Evolutionary conservation across 2,888 invertebrate species (phyloP), one percentile per base, ranked within the genome.

Genomic region (Carterocephalus palaemon): DNA sequence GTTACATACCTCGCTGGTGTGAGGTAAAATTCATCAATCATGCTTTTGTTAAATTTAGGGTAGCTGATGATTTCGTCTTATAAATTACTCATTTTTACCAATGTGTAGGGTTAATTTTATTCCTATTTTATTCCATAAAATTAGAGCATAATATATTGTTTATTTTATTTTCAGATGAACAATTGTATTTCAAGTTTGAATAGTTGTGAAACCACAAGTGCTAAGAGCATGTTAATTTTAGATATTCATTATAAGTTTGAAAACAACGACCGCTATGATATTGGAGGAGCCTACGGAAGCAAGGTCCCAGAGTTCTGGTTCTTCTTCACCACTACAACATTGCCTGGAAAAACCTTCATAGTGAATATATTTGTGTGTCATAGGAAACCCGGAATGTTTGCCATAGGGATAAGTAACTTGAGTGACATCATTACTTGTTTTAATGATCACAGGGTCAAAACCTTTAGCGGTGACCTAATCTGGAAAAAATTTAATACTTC

Each of bases 321-420:
- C 49, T 79, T 69, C 41, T 75, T 53, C 13, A 65, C 69, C 22
- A 72, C 75, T 2, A 66, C 75, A 2, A 23, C 56, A 2, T 72
- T 70, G 33, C 74, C 73, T 3, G 72, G 70, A 4, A 46, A 60
- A 22, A 75, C 67, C 41, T 60, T 63, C 26, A 48, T 85, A 29
- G 55, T 86, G 0, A 83, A 73, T 51, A 51, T 86, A 38, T 84
- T 81, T 66, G 73, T 79, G 0, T 66, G 71, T 33, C 64, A 76
- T 32, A 68, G 76, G 46, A 68, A 59, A 43, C 48, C 61, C 5
- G 73, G 74, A 2, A 59, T 54, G 13, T 68, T 78, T 16, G 56
- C 69, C 9, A 54, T 85, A 9, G 63, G 65, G 2, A 51, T 82
- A 1, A 71, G 75, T 15, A 59, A 63, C 7, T 57, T 60, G 2